A percentile compares a stretch with the other conserved stretches of the same genome.
Evolutionary conservation across 2,797 vertebrate species (phyloP).

Genomic region (Platalea minor): DNA sequence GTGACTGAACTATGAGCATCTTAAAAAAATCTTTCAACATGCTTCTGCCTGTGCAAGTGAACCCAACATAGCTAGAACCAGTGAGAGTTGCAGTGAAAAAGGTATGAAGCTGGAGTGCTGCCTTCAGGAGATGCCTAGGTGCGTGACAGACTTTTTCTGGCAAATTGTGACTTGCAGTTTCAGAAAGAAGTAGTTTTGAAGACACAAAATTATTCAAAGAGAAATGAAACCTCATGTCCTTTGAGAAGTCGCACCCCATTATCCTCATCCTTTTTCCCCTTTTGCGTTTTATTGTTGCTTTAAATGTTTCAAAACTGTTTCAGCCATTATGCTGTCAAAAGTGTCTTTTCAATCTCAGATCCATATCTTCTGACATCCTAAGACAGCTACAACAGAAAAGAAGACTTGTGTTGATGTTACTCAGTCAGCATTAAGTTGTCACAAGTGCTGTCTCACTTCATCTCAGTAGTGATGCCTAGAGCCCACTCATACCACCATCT

Average conservation of each 20-base stretch:
- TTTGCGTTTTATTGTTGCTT: constrained; percentile 38
- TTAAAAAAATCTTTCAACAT: not conserved
- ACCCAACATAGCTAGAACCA: not conserved
- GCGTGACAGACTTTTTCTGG: not conserved
- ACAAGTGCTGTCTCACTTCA: constrained; percentile 25
- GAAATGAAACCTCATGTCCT: constrained; percentile 20
- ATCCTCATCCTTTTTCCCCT: constrained; percentile 23
- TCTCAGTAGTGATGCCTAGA: not conserved
- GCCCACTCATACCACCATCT: constrained; percentile 44
- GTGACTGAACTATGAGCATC: not conserved
- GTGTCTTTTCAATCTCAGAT: constrained; percentile 53
- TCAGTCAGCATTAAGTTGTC: constrained; percentile 59
- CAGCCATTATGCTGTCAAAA: constrained; percentile 56
- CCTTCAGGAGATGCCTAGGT: not conserved
- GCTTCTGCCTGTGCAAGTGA: not conserved
- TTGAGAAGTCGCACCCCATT: constrained; percentile 28
- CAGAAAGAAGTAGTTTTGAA: not conserved
- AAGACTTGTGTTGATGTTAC: constrained; percentile 39
- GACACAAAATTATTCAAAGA: not conserved
- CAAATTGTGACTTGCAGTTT: constrained; percentile 20
- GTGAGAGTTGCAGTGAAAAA: not conserved
- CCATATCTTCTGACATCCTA: constrained; percentile 49
- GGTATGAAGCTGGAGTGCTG: not conserved
- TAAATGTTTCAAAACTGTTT: constrained; percentile 72
- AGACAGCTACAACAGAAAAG: constrained; percentile 51